Evolutionary conservation across 2,113 vertebrate species (phyloP).

Genomic region (Tupaia tana): DNA sequence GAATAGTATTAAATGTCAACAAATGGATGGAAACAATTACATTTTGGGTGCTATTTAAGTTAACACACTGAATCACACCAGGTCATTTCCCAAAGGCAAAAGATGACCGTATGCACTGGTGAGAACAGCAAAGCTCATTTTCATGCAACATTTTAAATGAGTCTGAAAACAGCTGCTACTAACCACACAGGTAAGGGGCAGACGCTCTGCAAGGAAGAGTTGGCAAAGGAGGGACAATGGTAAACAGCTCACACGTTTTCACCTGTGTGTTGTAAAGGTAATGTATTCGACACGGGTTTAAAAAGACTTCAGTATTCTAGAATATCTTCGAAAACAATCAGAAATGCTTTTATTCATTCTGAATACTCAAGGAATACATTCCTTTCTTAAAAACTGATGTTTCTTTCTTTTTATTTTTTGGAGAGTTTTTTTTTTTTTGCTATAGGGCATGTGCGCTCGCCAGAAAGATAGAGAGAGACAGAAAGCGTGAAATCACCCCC

Average conservation of each 20-base stretch:
- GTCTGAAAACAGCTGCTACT: conserved; percentile 70
- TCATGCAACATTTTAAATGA: conserved; percentile 63
- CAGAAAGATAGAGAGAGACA: no score
- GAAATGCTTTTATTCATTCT: conserved; percentile 14
- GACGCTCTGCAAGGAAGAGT: conserved; percentile 53
- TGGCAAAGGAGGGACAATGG: conserved; percentile 67
- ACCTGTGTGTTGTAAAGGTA: conserved; percentile 36
- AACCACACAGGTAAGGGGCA: conserved; percentile 66
- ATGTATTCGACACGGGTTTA: conserved; percentile 32
- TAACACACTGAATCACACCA: conserved; percentile 51
- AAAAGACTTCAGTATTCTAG: conserved; percentile 65
- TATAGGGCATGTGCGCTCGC: no score
- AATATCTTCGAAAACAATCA: conserved; percentile 55
- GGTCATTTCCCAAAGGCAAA: conserved; percentile 53
- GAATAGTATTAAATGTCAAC: conserved; percentile 66
- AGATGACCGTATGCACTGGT: conserved; percentile 67
- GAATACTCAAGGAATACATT: conserved; percentile 24
- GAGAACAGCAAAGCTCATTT: conserved; percentile 66
- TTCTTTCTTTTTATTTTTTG: no score
- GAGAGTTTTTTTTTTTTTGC: no score
- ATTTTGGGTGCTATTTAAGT: conserved; percentile 69
- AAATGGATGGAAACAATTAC: conserved; percentile 60
- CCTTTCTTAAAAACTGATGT: conserved; percentile 24
- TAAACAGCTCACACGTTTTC: conserved; percentile 45
- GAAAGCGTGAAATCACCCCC: no score